Evolutionary conservation across 92 coral and sea anemone genomes (phyloP), one percentile per base, ranked within the genome.

Genomic region (Metridium senile): DNA sequence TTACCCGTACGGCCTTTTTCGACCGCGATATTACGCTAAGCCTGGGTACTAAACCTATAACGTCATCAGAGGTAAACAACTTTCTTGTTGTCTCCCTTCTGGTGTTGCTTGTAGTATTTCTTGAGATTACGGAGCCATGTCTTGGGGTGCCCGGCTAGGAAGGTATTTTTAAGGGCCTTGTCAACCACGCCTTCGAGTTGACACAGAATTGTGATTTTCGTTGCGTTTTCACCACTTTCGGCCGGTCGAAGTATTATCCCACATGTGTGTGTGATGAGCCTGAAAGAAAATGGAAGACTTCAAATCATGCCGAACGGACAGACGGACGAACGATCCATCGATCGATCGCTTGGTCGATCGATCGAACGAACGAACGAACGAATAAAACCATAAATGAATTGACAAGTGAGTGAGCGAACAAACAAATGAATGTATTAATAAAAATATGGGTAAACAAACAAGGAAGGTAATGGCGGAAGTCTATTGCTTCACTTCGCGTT

Each of bases 161-260:
- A 79, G n/a, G 84, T 79, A 34, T 70, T 79, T 62, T 70, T 79
- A 11, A 79, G 57, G 19, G 34, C 76, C 16, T 35, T 23, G 23
- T 79, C 84, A 1, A 66, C 54, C 11, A 57, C 29, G 1, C 84
- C 84, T 45, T 66, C 74, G 1, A 79, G 76, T 49, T 79, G 84
- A n/a, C 76, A 68, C 4, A 79, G 59, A 58, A 79, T 79, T 11
- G 67, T 79, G 17, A 79, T 66, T 28, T 71, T 68, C 26, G 84
- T 68, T 17, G 73, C 76, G 19, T 70, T 46, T 17, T 57, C 70
- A 51, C 74, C 84, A 22, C 65, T 70, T 11, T 79, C 76, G 2
- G 84, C 35, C n/a, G 84, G 84, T 17, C 84, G 76, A 29, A 79
- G 33, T 34, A 79, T 68, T 3, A 79, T 79, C 30, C 84, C 84